Base-by-base conservation (phyloP, 2,797 vertebrate genomes). In the Lophotriccus pileatus region DNA sequence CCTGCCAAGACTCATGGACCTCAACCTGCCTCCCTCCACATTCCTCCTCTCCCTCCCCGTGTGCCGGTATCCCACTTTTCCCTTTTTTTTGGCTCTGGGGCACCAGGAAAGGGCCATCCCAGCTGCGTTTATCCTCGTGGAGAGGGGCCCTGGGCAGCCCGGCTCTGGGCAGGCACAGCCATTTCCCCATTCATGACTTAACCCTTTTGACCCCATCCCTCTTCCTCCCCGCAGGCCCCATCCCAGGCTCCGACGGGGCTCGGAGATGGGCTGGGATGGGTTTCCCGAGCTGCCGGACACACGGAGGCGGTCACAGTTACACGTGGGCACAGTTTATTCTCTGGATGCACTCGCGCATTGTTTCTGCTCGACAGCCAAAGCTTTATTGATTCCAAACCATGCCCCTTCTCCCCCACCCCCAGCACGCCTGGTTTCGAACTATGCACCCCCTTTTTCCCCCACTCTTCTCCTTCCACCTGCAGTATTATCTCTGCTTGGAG, bases 291-390 rank as follows among this genome's bases (percentile, higher is more conserved):
- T 80, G 58, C 73, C 43, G 87, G 93, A 96, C 81, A 94, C 91
- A 91, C 14, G 7, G 94, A 96, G 82, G 70, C 93, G n/a, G 46
- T 86, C 95, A 86, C 89, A 27, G 50, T 90, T 59, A 96, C 79
- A 92, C 5, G 93, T 94, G 97, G 97, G 96, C 94, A 91, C 83
- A 79, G 91, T 98, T 98, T 98, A 98, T 98, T 98, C 89, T 97
- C 95, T 77, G 91, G 96, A 97, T 96, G 97, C 96, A 95, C 74
- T 87, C 62, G 63, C 74, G 67, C 95, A 73, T 79, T 87, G 80
- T 93, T 97, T 97, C 97, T 97, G 95, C 92, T 97, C 94, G 81
- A 97, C 93, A 97, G 97, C 97, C 96, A 98, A 97, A 97, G 91
- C 89, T 97, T 98, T 95, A 97, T 95, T 89, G 82, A 92, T 96